phyloP scores from a whole-genome alignment of 2,797 vertebrate genomes.

The Tangara arthus region DNA sequence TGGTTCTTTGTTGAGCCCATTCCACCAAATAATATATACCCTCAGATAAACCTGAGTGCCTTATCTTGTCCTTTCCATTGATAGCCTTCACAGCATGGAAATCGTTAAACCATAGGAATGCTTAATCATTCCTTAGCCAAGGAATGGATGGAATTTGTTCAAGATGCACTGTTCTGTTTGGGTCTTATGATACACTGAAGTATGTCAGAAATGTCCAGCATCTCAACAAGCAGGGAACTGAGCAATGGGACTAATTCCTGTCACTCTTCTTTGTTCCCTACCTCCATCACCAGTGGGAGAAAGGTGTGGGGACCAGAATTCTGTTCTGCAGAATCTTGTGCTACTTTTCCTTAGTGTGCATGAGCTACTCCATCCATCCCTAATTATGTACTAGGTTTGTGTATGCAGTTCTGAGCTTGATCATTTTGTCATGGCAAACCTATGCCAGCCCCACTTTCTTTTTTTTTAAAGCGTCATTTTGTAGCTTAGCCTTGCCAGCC shows the following conservation, averaged over 20 bases:
- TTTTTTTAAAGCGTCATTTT: background rate
- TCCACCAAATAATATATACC: background rate
- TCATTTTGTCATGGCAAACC: background rate
- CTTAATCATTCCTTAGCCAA: background rate
- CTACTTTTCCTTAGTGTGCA: rapidly evolving
- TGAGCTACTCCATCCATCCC: background rate
- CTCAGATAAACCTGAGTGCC: background rate
- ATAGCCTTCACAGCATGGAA: background rate
- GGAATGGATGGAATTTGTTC: background rate
- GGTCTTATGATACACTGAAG: background rate
- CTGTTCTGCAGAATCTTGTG: background rate
- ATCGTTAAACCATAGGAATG: background rate
- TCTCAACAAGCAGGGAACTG: background rate
- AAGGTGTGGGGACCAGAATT: background rate
- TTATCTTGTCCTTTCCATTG: background rate
- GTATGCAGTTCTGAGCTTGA: background rate
- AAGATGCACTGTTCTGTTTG: background rate
- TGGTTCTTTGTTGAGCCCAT: background rate
- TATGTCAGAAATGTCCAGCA: background rate
- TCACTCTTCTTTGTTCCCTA: background rate
- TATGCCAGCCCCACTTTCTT: background rate
- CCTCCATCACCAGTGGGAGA: background rate
- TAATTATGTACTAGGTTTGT: background rate
- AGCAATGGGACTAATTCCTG: background rate
- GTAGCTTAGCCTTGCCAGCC: background rate